These are phyloP conservation scores for Piscicola geometra DNA, from an alignment of 2,888 invertebrate genomes.

Conservation along the genomic window DNA sequence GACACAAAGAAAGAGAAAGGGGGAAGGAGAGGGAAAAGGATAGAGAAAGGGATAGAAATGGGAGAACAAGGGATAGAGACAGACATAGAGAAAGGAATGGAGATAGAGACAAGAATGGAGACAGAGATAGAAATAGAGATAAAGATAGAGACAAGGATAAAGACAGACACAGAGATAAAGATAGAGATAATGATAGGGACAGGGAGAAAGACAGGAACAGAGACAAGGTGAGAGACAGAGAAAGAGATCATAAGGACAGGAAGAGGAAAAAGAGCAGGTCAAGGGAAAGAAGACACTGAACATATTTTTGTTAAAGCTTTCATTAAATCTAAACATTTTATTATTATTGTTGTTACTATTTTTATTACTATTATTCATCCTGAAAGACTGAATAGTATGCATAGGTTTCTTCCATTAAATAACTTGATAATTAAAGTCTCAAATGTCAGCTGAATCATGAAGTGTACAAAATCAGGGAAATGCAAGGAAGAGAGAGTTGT, in stretches of 20 bases:
- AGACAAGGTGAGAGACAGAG: conserved; percentile 32
- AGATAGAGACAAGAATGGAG: conserved; percentile 23
- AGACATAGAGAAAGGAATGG: conserved; percentile 19
- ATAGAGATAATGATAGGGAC: neutral
- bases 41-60: conserved; percentile 48
- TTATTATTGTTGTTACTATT: too few relatives aligned
- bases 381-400: too few relatives aligned
- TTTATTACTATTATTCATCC: too few relatives aligned
- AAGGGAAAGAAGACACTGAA: conserved; percentile 26
- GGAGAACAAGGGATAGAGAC: conserved; percentile 18
- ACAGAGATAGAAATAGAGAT: conserved; percentile 35
- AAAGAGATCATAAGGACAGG: conserved; percentile 31
- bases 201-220: conserved; percentile 54
- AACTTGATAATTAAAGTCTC: too few relatives aligned
- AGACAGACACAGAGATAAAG: conserved; percentile 13
- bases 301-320: neutral
- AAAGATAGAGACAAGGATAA: neutral
- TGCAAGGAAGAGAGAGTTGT: too few relatives aligned
- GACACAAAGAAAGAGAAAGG: conserved; percentile 49
- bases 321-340: too few relatives aligned
- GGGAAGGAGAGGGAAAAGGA: conserved; percentile 15
- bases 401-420: too few relatives aligned
- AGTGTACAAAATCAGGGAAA: too few relatives aligned
- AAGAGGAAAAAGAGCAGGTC: conserved; percentile 37
- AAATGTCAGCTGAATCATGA: too few relatives aligned